Base-by-base conservation (phyloP, 1,140 invertebrate species). In the Nebria ingens region DNA sequence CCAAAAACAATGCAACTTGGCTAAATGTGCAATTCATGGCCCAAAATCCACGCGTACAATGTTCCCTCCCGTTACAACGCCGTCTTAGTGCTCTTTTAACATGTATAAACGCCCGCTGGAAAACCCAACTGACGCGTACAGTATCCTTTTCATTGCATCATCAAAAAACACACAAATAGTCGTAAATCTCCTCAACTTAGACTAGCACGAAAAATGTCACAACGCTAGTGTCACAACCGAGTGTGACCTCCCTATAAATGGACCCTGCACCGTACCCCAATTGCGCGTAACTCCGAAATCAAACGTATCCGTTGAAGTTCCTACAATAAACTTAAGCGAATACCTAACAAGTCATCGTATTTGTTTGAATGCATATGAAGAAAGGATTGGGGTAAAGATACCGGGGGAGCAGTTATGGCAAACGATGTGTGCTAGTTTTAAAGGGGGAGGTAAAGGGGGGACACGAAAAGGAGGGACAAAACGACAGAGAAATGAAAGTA, bases 11-110 rank as follows among this genome's bases (percentile, higher is more conserved):
- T 68, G 73, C 77, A 59, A 84, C 89, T 17, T 96, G 91, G 85
- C 76, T 84, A 57, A 79, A 82, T 59, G 91, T 97, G 11, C 92
- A 96, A 68, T 78, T 79, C 3, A 68, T 89, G 34, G 84, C 93
- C 0, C 91, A 96, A 74, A 97, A 97, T 80, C 93, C 94, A n/a
- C 78, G 91, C 57, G 76, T 91, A 2, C 77, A 82, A 21, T 78
- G 84, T 21, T 74, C 80, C n/a, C 70, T 89, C 19, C 81, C 87
- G 6, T 76, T 91, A 50, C 87, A 93, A 60, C 82, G 87, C 56
- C 78, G 84, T 17, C 71, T 94, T 2, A 75, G 80, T 9, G 79
- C 79, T 45, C 72, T 94, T 17, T 76, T 95, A n/a, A 73, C 74
- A 55, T 91, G 83, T 67, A 77, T 97, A 51, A 79, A 86, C 62